Percentiles rank a stretch among this genome's conserved stretches.
Conservation (phyloP, 2,797 vertebrate species). For the Tenualosa thibaudeaui region DNA sequence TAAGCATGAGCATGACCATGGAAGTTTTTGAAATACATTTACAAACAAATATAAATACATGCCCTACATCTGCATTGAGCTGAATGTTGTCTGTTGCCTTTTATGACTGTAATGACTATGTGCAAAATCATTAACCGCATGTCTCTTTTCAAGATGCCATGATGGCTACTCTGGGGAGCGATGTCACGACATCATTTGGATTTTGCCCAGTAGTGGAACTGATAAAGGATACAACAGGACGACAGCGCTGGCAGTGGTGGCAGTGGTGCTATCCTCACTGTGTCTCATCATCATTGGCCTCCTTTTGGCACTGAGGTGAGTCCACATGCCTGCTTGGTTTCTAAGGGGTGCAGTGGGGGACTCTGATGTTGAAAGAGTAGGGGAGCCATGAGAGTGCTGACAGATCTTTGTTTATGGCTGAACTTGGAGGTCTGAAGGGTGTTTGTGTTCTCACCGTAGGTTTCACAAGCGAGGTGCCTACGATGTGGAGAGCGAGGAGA, state of each 20-base stretch:
- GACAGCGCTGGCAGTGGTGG: slow-evolving; percentile 88
- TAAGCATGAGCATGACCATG: neutral
- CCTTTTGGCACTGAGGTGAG: slow-evolving; percentile 90
- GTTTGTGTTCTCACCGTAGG: slow-evolving; percentile 64
- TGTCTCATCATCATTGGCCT: slow-evolving; percentile 91
- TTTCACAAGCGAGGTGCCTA: slow-evolving; percentile 96
- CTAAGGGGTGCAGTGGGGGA: neutral
- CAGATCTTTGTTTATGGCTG: slow-evolving; percentile 5
- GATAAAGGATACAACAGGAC: slow-evolving; percentile 83
- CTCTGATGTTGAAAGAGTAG: neutral
- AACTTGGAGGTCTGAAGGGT: slow-evolving; percentile 33
- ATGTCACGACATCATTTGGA: neutral
- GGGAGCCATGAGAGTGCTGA: neutral
- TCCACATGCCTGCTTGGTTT: neutral
- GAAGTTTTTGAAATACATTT: neutral
- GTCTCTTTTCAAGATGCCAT: neutral
- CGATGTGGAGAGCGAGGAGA: slow-evolving; percentile 95
- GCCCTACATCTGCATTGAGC: neutral
- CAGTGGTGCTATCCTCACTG: slow-evolving; percentile 89
- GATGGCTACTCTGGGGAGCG: neutral
- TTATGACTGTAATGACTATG: neutral
- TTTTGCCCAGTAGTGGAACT: slow-evolving; percentile 72
- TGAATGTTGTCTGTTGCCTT: neutral
- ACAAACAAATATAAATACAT: too few species aligned
- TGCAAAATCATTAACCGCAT: neutral